These are phyloP conservation scores for Lepidonotus clava DNA, from an alignment of 2,888 invertebrate species.

Conservation along the genomic window DNA sequence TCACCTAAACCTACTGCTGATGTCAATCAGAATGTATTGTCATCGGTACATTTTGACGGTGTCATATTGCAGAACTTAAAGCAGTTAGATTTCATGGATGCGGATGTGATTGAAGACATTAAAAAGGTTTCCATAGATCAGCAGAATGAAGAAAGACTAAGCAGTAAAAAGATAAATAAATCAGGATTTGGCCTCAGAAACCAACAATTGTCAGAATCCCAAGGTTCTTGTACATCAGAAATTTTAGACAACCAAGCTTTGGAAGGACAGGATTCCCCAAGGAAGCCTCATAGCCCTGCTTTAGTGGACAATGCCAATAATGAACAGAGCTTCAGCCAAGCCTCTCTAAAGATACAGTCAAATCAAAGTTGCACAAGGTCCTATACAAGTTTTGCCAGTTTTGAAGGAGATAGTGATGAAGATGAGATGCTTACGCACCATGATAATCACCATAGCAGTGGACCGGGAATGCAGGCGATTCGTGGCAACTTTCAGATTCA, in stretches of 20 bases:
- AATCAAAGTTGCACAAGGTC: constrained; percentile 4
- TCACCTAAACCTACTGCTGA: not conserved
- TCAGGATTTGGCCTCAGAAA: not conserved
- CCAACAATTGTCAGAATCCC: not conserved
- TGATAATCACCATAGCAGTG: not conserved
- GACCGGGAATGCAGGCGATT: not conserved
- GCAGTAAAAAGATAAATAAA: too few species aligned
- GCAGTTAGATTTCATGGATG: constrained; percentile 18
- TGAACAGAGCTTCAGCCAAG: not conserved
- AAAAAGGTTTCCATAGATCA: not conserved
- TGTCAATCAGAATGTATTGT: not conserved
- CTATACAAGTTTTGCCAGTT: constrained; percentile 34
- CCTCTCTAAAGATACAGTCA: not conserved
- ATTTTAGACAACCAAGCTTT: not conserved
- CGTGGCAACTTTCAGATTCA: not conserved
- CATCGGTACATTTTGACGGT: not conserved
- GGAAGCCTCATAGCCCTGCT: not conserved
- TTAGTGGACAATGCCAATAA: not conserved
- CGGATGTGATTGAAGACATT: not conserved
- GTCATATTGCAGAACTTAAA: not conserved
- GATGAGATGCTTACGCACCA: not conserved
- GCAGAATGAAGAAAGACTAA: too few species aligned
- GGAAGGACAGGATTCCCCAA: not conserved
- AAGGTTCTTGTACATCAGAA: not conserved
- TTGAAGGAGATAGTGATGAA: constrained; percentile 33